phyloP scores from a whole-genome alignment of 2,797 vertebrate genomes.

The Halcyon leucocephala region DNA sequence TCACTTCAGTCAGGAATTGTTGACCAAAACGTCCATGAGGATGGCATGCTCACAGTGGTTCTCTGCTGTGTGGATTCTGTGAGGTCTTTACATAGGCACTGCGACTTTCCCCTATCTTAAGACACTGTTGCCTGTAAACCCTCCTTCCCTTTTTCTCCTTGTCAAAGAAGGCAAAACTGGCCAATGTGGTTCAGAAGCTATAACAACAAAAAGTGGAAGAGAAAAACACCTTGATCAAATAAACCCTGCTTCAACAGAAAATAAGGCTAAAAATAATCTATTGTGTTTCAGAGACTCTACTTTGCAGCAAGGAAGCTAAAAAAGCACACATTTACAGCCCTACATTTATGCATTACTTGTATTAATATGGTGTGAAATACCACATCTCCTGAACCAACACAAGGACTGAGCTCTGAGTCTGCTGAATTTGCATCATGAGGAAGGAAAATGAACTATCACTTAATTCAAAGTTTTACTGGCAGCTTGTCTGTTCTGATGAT shows the following conservation, averaged over 20 bases:
- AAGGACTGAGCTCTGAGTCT: background rate
- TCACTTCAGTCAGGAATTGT: background rate
- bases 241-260: background rate
- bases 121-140: background rate
- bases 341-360: background rate
- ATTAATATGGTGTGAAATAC: background rate
- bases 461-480: conserved; percentile 45
- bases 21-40: background rate
- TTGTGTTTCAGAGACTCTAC: background rate
- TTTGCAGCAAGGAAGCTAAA: background rate
- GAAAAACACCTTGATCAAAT: background rate
- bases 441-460: conserved; percentile 11
- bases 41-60: background rate
- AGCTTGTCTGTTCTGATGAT: conserved; percentile 11
- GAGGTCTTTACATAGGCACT: background rate
- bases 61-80: background rate
- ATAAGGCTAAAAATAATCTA: background rate
- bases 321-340: background rate
- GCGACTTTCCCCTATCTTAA: background rate
- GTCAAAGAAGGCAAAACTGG: background rate
- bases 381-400: background rate
- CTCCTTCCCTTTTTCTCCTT: background rate
- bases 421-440: background rate
- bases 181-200: background rate
- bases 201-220: background rate